phyloP scores from a whole-genome alignment of 2,888 invertebrate species.

The Drosophila putrida region DNA sequence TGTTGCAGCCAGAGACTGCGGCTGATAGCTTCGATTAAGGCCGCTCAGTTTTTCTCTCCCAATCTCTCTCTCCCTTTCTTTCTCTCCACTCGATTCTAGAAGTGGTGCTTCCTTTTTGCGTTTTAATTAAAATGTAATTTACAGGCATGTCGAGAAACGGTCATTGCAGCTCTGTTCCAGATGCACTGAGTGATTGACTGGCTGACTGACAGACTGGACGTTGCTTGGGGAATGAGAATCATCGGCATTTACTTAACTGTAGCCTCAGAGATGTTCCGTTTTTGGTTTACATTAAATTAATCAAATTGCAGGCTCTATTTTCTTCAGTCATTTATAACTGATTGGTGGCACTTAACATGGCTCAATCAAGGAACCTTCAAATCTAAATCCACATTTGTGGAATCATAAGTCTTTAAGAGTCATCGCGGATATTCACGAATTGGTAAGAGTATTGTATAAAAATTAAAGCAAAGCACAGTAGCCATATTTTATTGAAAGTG shows the following conservation, averaged over 20 bases:
- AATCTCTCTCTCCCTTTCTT: not conserved
- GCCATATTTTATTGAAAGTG: not conserved
- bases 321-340: conserved; percentile 42
- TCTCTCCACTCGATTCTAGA: not conserved
- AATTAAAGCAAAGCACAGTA: conserved; percentile 6
- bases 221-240: conserved; percentile 2
- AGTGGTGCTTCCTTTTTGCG: conserved; percentile 38
- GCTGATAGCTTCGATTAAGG: conserved; percentile 57
- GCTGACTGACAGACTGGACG: conserved; percentile 14
- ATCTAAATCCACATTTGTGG: conserved; percentile 47
- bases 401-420: conserved; percentile 44
- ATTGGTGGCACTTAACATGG: conserved; percentile 31
- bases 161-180: conserved; percentile 45
- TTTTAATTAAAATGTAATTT: conserved; percentile 79
- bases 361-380: conserved; percentile 11
- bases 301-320: conserved; percentile 34
- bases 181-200: conserved; percentile 53
- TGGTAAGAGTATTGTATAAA: not conserved
- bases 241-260: conserved; percentile 23
- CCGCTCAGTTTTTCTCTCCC: not conserved
- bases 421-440: conserved; percentile 1
- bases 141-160: conserved; percentile 51
- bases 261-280: conserved; percentile 22
- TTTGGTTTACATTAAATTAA: conserved; percentile 29
- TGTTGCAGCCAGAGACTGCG: conserved; percentile 32